phyloP scores from a whole-genome alignment of 2,797 vertebrate genomes.

The Tragopan temminckii region DNA sequence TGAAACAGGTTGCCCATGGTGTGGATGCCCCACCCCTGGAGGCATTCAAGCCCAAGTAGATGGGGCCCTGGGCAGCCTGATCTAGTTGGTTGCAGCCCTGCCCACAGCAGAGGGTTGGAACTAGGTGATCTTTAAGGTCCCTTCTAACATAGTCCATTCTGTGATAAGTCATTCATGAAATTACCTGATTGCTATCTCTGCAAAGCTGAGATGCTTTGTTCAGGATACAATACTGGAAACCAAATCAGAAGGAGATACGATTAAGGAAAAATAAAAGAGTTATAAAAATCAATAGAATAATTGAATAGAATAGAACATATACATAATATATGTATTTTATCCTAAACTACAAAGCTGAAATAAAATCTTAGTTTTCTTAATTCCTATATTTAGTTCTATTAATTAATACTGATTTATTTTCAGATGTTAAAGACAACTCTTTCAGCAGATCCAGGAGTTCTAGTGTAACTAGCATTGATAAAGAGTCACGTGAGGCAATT shows the following conservation, averaged over 20 bases:
- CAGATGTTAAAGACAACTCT: constrained; percentile 97
- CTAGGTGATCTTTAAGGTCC: background rate
- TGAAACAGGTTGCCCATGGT: no score
- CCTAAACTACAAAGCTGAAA: background rate
- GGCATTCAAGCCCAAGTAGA: background rate
- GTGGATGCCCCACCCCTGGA: background rate
- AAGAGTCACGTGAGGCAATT: constrained; percentile 94
- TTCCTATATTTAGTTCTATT: background rate
- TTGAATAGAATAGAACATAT: no score
- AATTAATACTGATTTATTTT: constrained; percentile 68
- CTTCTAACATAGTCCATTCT: background rate
- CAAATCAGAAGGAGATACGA: background rate
- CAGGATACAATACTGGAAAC: background rate
- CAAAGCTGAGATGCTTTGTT: background rate
- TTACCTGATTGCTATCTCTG: background rate
- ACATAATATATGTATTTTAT: background rate
- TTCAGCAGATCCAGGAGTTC: constrained; percentile 98
- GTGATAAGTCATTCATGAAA: background rate
- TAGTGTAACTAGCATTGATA: constrained; percentile 98
- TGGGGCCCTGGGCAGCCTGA: background rate
- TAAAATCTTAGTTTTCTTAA: background rate
- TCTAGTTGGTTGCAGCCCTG: background rate
- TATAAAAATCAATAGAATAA: background rate
- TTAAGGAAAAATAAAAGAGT: background rate
- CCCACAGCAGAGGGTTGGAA: background rate